phyloP scores from a whole-genome alignment of 1,140 invertebrate species.

The Teleopsis dalmanni region DNA sequence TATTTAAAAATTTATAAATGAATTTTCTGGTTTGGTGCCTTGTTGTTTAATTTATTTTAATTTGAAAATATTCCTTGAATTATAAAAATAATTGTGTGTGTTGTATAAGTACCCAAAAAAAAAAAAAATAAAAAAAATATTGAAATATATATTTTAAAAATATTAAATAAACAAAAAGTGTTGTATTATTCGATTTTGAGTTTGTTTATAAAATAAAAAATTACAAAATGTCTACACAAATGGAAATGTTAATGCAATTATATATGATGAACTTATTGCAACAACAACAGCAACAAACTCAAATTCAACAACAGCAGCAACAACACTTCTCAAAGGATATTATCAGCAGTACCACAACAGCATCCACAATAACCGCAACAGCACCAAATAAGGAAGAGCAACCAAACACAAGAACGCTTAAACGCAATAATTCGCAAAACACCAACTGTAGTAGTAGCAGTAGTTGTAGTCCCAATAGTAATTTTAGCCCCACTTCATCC shows the following conservation, averaged over 20 bases:
- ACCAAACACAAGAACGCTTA: slow-evolving; percentile 31
- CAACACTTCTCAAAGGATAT: slow-evolving; percentile 28
- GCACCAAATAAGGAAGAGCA: slow-evolving; percentile 20
- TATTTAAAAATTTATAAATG: slow-evolving; percentile 7
- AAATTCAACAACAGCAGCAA: background rate
- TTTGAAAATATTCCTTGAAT: no score
- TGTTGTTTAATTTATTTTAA: no score
- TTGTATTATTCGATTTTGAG: background rate
- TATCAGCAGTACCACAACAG: slow-evolving; percentile 30
- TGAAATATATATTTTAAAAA: slow-evolving; percentile 17
- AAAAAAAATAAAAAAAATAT: slow-evolving; percentile 14
- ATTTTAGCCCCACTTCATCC: slow-evolving; percentile 17
- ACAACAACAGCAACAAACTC: slow-evolving; percentile 33
- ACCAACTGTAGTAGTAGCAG: slow-evolving; percentile 41
- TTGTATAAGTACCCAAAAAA: slow-evolving; percentile 12
- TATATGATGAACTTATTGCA: slow-evolving; percentile 43
- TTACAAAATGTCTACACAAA: slow-evolving; percentile 36
- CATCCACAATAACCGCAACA: slow-evolving; percentile 16
- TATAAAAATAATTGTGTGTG: slow-evolving; percentile 8
- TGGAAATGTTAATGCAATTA: slow-evolving; percentile 42
- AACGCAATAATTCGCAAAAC: slow-evolving; percentile 38
- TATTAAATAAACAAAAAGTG: slow-evolving; percentile 13
- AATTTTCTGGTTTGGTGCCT: no score
- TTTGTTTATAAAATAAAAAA: slow-evolving; percentile 6
- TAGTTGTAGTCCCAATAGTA: slow-evolving; percentile 45